Conservation (phyloP, 2,113 vertebrate species). For the Toxostoma redivivum region DNA sequence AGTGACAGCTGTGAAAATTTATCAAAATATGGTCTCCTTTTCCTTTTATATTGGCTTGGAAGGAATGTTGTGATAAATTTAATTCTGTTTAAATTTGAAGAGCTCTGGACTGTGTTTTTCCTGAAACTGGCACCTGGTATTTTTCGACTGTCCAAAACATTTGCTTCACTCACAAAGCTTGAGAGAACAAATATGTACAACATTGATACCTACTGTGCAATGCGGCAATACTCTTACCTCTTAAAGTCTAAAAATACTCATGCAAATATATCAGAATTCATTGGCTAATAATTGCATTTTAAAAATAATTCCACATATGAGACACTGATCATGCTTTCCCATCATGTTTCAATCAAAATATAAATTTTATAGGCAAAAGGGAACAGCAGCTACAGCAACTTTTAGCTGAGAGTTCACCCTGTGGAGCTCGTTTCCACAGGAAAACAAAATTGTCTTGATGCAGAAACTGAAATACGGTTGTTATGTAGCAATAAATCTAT, state of each 20-base stretch:
- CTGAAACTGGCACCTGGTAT: neutral
- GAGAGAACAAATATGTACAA: neutral
- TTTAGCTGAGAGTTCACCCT: neutral
- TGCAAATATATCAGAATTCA: neutral
- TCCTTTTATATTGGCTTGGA: conserved; percentile 6
- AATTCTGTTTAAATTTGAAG: conserved; percentile 38
- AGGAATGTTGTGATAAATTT: neutral
- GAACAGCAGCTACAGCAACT: neutral
- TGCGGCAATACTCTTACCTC: neutral
- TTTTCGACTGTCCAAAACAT: conserved; percentile 17
- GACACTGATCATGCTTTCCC: neutral
- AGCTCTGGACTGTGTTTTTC: conserved; percentile 41
- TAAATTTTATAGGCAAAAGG: neutral
- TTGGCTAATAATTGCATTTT: neutral
- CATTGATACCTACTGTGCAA: neutral
- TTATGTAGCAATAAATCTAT: neutral
- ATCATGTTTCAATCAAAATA: neutral
- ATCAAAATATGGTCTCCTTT: conserved; percentile 1
- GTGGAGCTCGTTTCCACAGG: neutral
- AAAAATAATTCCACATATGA: neutral
- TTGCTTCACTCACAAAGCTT: neutral
- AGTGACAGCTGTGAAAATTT: conserved; percentile 44
- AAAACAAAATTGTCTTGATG: neutral
- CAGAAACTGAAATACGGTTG: neutral
- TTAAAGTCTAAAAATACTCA: neutral